phyloP scores from a whole-genome alignment of 2,888 invertebrate genomes.

The Sarcophaga caerulescens region DNA sequence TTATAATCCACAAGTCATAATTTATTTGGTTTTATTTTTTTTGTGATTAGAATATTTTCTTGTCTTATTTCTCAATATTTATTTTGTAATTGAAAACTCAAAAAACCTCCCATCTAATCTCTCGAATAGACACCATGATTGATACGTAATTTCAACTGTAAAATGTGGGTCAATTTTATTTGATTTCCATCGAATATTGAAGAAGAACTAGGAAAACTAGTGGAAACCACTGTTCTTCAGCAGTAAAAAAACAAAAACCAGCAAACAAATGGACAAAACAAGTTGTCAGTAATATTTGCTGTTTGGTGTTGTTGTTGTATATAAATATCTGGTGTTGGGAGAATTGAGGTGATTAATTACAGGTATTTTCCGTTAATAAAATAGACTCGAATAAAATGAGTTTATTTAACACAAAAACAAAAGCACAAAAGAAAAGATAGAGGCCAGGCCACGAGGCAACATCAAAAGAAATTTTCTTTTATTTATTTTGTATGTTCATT shows the following conservation, averaged over 20 bases:
- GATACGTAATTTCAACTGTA: conserved; percentile 13
- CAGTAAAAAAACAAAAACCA: not conserved
- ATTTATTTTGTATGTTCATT: not conserved
- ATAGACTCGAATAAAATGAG: not conserved
- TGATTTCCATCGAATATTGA: not conserved
- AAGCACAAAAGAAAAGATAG: no score
- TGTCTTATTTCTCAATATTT: conserved; percentile 25
- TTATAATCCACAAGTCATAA: not conserved
- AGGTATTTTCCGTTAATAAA: conserved; percentile 5
- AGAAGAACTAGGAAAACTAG: not conserved
- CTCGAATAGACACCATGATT: not conserved
- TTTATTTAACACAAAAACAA: not conserved
- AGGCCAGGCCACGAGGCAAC: no score
- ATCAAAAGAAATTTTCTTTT: not conserved
- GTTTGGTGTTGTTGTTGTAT: not conserved
- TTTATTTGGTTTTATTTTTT: not conserved
- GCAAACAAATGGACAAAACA: conserved; percentile 7
- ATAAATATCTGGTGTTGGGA: conserved; percentile 6
- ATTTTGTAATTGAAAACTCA: conserved; percentile 1
- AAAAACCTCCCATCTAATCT: not conserved
- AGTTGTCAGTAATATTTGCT: not conserved
- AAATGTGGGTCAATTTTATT: conserved; percentile 41
- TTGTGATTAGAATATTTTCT: not conserved
- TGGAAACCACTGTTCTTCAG: not conserved
- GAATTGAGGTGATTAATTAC: conserved; percentile 48